Evolutionary conservation across 2,113 vertebrate species (phyloP).

Genomic region (Pseudonaja textilis): DNA sequence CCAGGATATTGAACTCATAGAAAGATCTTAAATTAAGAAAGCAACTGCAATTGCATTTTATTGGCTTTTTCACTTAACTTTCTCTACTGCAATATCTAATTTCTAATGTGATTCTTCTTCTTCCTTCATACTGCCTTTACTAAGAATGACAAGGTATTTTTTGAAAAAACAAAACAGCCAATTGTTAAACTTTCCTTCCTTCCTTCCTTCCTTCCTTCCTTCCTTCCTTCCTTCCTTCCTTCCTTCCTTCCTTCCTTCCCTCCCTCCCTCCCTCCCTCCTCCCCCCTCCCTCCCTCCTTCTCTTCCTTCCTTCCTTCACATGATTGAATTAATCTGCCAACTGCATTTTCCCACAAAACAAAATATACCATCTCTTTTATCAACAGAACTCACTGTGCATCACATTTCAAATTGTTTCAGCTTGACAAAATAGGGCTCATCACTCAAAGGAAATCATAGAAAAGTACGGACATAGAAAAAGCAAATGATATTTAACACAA

Average conservation of each 20-base stretch:
- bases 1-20: constrained; percentile 26
- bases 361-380: constrained; percentile 58
- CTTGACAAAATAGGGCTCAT: constrained; percentile 39
- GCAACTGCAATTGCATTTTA: constrained; percentile 62
- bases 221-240: too few relatives aligned
- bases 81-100: constrained; percentile 48
- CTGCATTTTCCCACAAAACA: constrained; percentile 40
- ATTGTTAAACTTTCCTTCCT: constrained; percentile 22
- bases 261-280: too few relatives aligned
- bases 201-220: neutral
- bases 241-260: too few relatives aligned
- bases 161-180: constrained; percentile 34
- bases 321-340: constrained; percentile 54
- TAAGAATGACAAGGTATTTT: constrained; percentile 24
- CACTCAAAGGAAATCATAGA: constrained; percentile 22
- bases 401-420: constrained; percentile 46
- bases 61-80: constrained; percentile 49
- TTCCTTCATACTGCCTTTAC: constrained; percentile 32
- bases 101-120: constrained; percentile 31
- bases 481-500: neutral
- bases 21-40: constrained; percentile 59
- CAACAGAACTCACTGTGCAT: constrained; percentile 28
- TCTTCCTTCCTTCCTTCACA: constrained; percentile 13
- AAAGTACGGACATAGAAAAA: constrained; percentile 7
- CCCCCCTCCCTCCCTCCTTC: neutral